Percentiles rank a stretch among this genome's conserved stretches.
phyloP scores from a whole-genome alignment of 1,140 invertebrate species.

The Lithobius niger region DNA sequence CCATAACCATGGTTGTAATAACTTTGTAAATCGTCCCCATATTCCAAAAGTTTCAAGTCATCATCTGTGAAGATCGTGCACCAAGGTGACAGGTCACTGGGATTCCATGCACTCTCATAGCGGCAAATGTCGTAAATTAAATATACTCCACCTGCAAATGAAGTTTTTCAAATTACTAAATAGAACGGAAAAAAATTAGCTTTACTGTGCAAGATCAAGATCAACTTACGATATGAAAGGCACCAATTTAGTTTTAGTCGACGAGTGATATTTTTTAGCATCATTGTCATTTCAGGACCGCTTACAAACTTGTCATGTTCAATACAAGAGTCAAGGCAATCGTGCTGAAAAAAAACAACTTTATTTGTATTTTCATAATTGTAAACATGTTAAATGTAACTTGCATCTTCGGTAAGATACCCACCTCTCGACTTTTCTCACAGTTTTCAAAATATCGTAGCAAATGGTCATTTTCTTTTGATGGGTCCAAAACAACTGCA shows the following conservation, averaged over 20 bases:
- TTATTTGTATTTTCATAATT: no score
- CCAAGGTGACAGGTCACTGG: constrained; percentile 48
- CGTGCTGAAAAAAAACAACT: no score
- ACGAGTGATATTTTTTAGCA: constrained; percentile 45
- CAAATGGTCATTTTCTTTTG: no score
- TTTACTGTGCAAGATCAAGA: not conserved
- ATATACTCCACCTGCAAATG: constrained; percentile 45
- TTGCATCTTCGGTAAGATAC: no score
- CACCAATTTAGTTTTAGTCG: constrained; percentile 43
- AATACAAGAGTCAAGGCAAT: constrained; percentile 42
- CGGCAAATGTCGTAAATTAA: constrained; percentile 56
- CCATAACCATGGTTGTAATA: constrained; percentile 81
- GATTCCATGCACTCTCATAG: constrained; percentile 63
- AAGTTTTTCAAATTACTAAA: no score
- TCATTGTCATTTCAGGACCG: constrained; percentile 43
- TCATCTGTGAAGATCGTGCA: constrained; percentile 51
- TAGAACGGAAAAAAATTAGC: not conserved
- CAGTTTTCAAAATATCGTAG: no score
- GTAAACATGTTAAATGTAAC: no score
- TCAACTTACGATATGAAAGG: constrained; percentile 19
- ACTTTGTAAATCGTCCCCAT: constrained; percentile 60
- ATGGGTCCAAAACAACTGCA: no score
- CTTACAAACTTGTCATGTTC: constrained; percentile 48
- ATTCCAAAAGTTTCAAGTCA: constrained; percentile 57
- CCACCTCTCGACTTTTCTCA: no score